Evolutionary conservation across 2,888 invertebrate species (phyloP).

Genomic region (Sceliomorpha sp.): DNA sequence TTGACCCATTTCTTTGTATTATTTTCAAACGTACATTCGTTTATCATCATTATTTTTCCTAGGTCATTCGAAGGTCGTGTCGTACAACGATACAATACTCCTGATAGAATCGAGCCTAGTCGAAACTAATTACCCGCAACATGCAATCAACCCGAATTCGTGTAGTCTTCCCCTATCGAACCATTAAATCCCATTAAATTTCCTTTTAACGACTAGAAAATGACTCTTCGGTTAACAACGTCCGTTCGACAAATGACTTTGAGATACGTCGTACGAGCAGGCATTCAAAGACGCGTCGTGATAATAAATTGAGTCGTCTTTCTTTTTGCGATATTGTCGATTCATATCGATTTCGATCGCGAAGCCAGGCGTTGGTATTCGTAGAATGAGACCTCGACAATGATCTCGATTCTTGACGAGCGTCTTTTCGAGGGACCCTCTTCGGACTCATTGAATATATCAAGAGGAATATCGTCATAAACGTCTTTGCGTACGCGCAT

Average conservation of each 20-base stretch:
- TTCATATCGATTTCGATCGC: constrained; percentile 51
- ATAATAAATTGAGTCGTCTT: constrained; percentile 53
- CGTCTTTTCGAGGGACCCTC: constrained; percentile 19
- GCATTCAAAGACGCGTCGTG: constrained; percentile 38
- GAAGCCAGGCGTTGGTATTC: constrained; percentile 51
- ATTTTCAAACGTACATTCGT: too few species aligned
- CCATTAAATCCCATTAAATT: constrained; percentile 23
- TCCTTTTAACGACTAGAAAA: too few species aligned
- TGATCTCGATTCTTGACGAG: constrained; percentile 42
- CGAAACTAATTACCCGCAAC: too few species aligned
- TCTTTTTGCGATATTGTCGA: constrained; percentile 48
- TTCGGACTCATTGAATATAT: constrained; percentile 47
- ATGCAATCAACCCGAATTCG: too few species aligned
- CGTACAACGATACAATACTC: too few species aligned
- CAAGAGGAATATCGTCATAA: constrained; percentile 35
- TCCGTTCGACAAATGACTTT: constrained; percentile 30
- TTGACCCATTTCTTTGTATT: too few species aligned
- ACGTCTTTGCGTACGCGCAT: constrained; percentile 22
- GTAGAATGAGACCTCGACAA: constrained; percentile 36
- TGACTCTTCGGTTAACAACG: too few species aligned
- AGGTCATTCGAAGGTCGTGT: too few species aligned
- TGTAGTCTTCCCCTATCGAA: too few species aligned
- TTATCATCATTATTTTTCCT: too few species aligned
- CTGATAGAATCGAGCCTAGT: too few species aligned
- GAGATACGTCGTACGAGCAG: constrained; percentile 16